These are phyloP conservation scores for Erebia aethiops DNA, from an alignment of 2,888 invertebrate species.

Conservation along the genomic window DNA sequence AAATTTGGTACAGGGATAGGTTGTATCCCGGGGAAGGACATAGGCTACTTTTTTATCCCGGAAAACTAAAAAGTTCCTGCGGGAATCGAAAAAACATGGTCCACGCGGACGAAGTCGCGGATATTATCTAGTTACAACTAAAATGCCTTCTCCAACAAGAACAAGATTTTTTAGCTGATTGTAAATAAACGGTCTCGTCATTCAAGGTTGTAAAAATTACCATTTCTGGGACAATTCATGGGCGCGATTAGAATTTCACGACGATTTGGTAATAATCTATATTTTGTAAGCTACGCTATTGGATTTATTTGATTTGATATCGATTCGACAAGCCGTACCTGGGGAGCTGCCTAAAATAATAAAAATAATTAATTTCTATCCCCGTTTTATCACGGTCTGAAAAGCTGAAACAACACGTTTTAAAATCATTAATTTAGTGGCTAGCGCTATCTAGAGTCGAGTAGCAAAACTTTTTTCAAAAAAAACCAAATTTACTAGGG, in stretches of 20 bases:
- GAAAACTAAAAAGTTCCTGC: no score
- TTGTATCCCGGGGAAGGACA: no score
- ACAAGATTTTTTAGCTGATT: background rate
- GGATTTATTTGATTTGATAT: background rate
- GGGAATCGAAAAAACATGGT: no score
- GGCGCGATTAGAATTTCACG: slow-evolving; percentile 18
- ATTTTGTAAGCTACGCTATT: slow-evolving; percentile 1
- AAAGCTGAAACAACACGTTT: background rate
- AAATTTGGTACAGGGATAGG: no score
- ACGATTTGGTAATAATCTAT: background rate
- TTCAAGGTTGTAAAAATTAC: slow-evolving; percentile 32
- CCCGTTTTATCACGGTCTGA: background rate
- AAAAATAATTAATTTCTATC: background rate
- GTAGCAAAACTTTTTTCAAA: background rate
- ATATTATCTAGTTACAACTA: no score
- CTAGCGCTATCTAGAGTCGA: slow-evolving; percentile 47
- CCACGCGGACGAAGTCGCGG: no score
- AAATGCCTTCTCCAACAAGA: slow-evolving; percentile 1
- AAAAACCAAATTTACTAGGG: background rate
- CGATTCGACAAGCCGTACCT: background rate
- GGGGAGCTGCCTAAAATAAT: background rate
- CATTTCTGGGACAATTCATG: slow-evolving; percentile 33
- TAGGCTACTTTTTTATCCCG: no score
- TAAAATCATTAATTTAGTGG: background rate
- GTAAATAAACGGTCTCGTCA: slow-evolving; percentile 10